Conservation (phyloP, 1,140 invertebrate genomes). For the Brachionus rotundiformis region DNA sequence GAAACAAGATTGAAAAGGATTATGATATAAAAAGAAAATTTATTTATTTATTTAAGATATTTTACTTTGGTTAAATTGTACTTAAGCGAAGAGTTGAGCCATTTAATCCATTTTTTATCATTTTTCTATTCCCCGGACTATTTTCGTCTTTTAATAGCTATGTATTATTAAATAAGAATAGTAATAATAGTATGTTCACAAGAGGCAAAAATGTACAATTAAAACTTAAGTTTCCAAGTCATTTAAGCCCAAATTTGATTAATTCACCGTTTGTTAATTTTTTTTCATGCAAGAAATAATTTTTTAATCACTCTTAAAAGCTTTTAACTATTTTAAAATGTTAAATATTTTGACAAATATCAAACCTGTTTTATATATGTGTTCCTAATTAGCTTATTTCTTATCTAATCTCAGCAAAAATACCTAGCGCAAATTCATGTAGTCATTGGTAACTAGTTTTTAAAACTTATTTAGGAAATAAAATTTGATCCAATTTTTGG, state of each 20-base stretch:
- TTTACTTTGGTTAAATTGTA: conserved; percentile 35
- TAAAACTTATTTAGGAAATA: neutral
- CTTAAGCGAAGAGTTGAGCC: neutral
- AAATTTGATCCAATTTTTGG: neutral
- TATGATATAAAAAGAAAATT: conserved; percentile 13
- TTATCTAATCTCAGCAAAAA: neutral
- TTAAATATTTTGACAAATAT: too few relatives aligned
- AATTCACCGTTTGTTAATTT: neutral
- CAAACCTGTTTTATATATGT: too few relatives aligned
- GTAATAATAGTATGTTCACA: too few relatives aligned
- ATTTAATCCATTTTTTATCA: neutral
- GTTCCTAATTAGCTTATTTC: neutral
- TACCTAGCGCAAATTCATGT: neutral
- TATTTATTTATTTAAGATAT: conserved; percentile 25
- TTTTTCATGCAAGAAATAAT: neutral
- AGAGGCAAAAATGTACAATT: neutral
- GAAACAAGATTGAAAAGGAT: conserved; percentile 50
- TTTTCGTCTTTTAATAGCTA: neutral
- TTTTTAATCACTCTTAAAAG: too few relatives aligned
- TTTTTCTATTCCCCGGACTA: neutral
- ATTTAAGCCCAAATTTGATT: neutral
- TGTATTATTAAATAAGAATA: neutral
- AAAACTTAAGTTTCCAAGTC: neutral
- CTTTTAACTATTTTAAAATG: too few relatives aligned
- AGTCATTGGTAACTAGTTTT: neutral